Conservation (phyloP, 2,113 vertebrate species). For the Gobius niger region DNA sequence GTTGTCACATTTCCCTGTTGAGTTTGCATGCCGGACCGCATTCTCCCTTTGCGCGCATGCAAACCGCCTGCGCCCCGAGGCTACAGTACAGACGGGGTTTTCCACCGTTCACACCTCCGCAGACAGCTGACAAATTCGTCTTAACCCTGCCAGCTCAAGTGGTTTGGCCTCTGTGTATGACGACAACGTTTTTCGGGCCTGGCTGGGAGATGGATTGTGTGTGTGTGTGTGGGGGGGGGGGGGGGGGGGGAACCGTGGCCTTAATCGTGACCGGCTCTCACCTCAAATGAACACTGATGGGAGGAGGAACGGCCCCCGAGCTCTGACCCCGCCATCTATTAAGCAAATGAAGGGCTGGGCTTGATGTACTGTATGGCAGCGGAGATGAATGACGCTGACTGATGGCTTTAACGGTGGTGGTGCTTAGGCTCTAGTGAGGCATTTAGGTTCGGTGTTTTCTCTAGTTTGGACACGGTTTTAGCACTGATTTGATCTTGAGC, state of each 20-base stretch:
- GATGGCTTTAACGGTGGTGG: not conserved
- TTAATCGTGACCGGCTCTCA: not conserved
- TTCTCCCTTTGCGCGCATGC: not conserved
- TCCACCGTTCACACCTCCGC: not conserved
- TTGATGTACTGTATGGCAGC: not conserved
- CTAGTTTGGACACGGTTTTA: too few species aligned
- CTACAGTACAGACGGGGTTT: not conserved
- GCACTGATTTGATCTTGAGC: too few species aligned
- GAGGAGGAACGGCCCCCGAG: not conserved
- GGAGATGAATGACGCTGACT: not conserved
- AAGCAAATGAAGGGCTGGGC: not conserved
- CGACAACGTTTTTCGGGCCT: not conserved
- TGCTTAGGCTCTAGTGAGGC: not conserved
- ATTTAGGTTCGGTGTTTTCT: too few species aligned
- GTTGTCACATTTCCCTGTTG: not conserved
- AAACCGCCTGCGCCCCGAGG: not conserved
- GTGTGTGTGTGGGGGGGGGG: too few species aligned
- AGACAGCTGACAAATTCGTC: not conserved
- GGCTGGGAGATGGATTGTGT: too few species aligned
- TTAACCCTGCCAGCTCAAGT: not conserved
- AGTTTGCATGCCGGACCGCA: conserved; percentile 6
- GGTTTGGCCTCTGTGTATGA: not conserved
- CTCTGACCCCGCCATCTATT: not conserved
- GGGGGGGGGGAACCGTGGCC: not conserved
- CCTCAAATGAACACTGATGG: not conserved